Evolutionary conservation across 2,888 invertebrate genomes (phyloP), one percentile per base, ranked within the genome.

Genomic region (Amiota minor): DNA sequence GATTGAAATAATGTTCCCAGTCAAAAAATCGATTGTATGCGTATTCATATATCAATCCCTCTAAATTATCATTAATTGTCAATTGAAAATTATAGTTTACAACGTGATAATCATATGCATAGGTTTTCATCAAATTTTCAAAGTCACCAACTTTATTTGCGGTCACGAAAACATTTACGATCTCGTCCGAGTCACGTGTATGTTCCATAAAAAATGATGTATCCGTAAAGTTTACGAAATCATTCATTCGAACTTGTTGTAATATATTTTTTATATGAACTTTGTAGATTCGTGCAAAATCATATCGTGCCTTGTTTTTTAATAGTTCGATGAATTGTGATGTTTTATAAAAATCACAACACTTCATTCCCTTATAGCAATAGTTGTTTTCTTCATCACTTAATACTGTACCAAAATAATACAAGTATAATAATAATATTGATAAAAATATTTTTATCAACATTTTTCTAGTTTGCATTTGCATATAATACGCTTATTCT

Each of bases 1-100:
- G 71, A 47, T 89, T 88, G 70, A 86, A 89, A 68, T 85, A 89
- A 50, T 88, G 86, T 62, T 79, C 76, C 89, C 89, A 89, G 62
- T 87, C 87, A 49, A 85, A 84, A 9, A 83, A 71, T 2, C 77
- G 76, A 1, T 79, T 74, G 1, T 81, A 35, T 1, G 81, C 79
- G 9, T 75, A 72, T 49, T 76, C 79, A 0, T 86, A 83, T 55
- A 78, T 78, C 1, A 87, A 79, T 65, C 79, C 77, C 2, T n/a
- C 20, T n/a, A 50, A 77, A 68, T 82, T 87, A 68, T 83, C 84
- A 73, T 88, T 87, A 49, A 87, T 86, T 35, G 86, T 80, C 10
- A 81, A 78, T 74, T 88, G 87, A 23, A 86, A 87, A 35, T 86
- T 86, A 69, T 80, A 72, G 74, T 79, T 80, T 76, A 89, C 73